Base-by-base conservation (phyloP, 2,888 invertebrate genomes). In the Flexamia atlantica region DNA sequence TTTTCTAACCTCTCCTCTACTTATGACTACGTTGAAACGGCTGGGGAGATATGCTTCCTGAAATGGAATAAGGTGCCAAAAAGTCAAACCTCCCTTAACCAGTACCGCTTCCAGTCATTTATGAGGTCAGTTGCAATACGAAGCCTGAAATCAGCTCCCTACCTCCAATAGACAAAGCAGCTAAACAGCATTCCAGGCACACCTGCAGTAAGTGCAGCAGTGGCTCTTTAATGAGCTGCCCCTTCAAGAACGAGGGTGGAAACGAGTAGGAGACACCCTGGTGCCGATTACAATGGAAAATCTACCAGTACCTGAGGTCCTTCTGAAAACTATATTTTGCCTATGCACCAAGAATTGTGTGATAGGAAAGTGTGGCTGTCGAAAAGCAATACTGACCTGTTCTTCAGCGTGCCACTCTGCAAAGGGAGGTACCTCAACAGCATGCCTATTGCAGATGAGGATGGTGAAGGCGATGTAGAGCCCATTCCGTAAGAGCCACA, bases 171-270 rank as follows among this genome's bases (percentile, higher is more conserved):
- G 28, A 20, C n/a, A 64, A 28, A 4, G 28, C 23, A 23, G 32
- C 42, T 40, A 79, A 46, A 42, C 84, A 84, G 72, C 84, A 84
- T 83, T 32, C 81, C 68, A 46, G 74, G 14, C 64, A 50, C 30
- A 72, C 64, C 17, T 84, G n/a, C 76, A 57, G 82, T 82, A 84
- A 50, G 84, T 83, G 25, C 84, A 83, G 82, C 82, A 80, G 82
- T 84, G 84, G 82, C 42, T 82, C n/a, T 74, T 82, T 32, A 82
- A 57, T 40, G 46, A 84, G 32, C 70, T 84, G 70, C 60, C 60
- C 53, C 82, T 81, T 82, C 83, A 82, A 46, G 17, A 23, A 20
- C 82, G 46, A 10, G 84, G 84, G 36, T 84, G 84, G 84, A 64
- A 82, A 25, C 42, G 12, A 23, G 28, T 23, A 32, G 46, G 70